phyloP scores from a whole-genome alignment of 2,113 vertebrate genomes.

The Octodon degus region DNA sequence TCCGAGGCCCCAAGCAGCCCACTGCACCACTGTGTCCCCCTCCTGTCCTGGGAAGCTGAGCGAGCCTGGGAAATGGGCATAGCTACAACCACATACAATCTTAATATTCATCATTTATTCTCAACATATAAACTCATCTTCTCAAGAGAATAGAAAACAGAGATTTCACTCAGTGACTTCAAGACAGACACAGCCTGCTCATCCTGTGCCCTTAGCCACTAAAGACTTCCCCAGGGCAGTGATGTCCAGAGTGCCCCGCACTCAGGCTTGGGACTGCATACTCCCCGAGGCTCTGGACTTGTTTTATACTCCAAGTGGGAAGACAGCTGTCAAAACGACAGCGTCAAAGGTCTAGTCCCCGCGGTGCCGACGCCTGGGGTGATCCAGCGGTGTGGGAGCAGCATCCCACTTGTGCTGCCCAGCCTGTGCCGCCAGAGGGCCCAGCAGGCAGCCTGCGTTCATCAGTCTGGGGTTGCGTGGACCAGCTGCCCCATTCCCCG shows the following conservation, averaged over 20 bases:
- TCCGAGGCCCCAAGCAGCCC: background rate
- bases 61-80: background rate
- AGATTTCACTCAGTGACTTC: conserved; percentile 76
- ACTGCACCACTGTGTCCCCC: background rate
- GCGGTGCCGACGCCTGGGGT: background rate
- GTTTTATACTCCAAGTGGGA: conserved; percentile 43
- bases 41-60: background rate
- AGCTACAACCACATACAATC: conserved; percentile 17
- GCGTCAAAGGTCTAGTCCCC: conserved; percentile 57
- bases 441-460: background rate
- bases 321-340: conserved; percentile 66
- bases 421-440: background rate
- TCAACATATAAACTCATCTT: conserved; percentile 82
- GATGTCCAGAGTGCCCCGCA: conserved; percentile 53
- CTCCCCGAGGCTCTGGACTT: conserved; percentile 21
- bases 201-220: conserved; percentile 56
- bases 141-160: conserved; percentile 80
- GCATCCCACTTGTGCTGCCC: background rate
- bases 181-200: conserved; percentile 62
- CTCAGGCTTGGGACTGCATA: conserved; percentile 30
- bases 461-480: background rate
- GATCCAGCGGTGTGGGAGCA: background rate
- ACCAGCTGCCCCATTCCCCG: background rate
- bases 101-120: conserved; percentile 76
- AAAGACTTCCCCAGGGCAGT: conserved; percentile 54